Percentiles rank a stretch among this genome's conserved stretches.
Evolutionary conservation across 1,140 invertebrate genomes (phyloP).

Genomic region (Olivierus martensii): DNA sequence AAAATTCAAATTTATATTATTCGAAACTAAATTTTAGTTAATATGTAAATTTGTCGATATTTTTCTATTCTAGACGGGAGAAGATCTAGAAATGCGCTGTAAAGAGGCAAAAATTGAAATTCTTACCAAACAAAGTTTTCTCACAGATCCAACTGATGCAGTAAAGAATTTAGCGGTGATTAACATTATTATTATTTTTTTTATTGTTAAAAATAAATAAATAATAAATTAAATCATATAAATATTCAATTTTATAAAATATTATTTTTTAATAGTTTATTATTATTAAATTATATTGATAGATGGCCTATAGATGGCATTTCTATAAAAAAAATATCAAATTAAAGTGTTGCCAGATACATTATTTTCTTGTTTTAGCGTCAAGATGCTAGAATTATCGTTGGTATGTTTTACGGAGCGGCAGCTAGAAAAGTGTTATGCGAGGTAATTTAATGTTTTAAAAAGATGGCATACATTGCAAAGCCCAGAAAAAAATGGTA

Average conservation of each 20-base stretch:
- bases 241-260: too few species aligned
- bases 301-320: too few species aligned
- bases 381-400: conserved; percentile 92
- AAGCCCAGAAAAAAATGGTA: too few species aligned
- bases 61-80: conserved; percentile 59
- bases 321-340: too few species aligned
- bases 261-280: too few species aligned
- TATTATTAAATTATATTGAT: too few species aligned
- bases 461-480: too few species aligned
- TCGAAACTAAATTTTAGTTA: neutral
- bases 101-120: conserved; percentile 89
- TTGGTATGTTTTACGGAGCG: conserved; percentile 95
- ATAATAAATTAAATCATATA: too few species aligned
- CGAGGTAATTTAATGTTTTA: conserved; percentile 45
- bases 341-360: too few species aligned
- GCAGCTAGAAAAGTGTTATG: conserved; percentile 90
- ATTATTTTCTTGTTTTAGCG: too few species aligned
- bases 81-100: conserved; percentile 88
- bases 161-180: conserved; percentile 71
- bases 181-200: conserved; percentile 18
- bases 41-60: neutral
- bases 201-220: too few species aligned
- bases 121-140: conserved; percentile 88
- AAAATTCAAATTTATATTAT: neutral
- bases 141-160: conserved; percentile 90